Percentiles rank a stretch among this genome's conserved stretches.
phyloP scores from a whole-genome alignment of 2,888 invertebrate species.

The Euplexia lucipara region DNA sequence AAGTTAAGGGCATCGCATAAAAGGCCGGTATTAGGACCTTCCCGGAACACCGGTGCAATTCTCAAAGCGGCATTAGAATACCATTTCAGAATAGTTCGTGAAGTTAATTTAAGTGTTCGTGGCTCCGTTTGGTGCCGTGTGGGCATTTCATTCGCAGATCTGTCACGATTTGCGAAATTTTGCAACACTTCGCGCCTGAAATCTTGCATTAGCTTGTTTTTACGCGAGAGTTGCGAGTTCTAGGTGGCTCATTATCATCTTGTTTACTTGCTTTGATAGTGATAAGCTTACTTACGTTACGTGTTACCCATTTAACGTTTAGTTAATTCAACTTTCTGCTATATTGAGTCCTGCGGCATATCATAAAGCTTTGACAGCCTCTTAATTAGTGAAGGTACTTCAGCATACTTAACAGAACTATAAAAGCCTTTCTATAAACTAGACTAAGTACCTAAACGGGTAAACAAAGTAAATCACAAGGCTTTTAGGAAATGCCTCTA shows the following conservation, averaged over 20 bases:
- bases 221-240: background rate
- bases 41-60: constrained; percentile 69
- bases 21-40: constrained; percentile 69
- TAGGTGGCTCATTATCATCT: background rate
- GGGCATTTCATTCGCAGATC: constrained; percentile 29
- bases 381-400: background rate
- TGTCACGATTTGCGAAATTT: constrained; percentile 21
- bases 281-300: background rate
- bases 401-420: background rate
- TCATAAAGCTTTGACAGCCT: background rate
- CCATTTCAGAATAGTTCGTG: constrained; percentile 51
- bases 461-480: constrained; percentile 37
- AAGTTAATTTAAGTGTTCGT: constrained; percentile 48
- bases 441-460: constrained; percentile 30
- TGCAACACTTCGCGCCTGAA: constrained; percentile 1
- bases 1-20: constrained; percentile 73
- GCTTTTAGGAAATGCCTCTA: too few relatives aligned
- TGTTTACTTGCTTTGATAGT: background rate
- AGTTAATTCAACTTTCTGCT: background rate
- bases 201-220: background rate
- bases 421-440: constrained; percentile 20
- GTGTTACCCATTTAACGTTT: background rate
- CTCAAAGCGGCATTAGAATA: constrained; percentile 55
- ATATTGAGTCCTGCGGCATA: background rate
- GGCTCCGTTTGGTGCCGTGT: constrained; percentile 23